Percentiles rank a stretch among this genome's conserved stretches.
These are phyloP conservation scores for Pao palembangensis DNA, from an alignment of 2,113 vertebrate species.

Conservation along the genomic window DNA sequence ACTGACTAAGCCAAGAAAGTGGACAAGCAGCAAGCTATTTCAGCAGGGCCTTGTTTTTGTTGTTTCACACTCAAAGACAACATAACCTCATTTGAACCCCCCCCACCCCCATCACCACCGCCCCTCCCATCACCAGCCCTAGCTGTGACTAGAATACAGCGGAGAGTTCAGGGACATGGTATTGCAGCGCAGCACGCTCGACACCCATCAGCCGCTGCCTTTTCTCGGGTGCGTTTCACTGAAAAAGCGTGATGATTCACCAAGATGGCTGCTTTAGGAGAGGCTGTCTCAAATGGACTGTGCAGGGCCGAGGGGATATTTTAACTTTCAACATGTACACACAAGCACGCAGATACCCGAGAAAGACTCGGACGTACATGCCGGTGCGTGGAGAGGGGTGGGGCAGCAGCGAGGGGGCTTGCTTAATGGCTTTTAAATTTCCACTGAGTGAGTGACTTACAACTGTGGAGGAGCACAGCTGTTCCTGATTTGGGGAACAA, in stretches of 20 bases:
- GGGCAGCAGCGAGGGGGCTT: constrained; percentile 59
- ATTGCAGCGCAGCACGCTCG: neutral
- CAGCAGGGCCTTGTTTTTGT: constrained; percentile 67
- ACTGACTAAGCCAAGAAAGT: constrained; percentile 60
- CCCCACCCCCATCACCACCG: neutral
- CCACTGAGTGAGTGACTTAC: constrained; percentile 77
- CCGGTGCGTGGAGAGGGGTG: constrained; percentile 48
- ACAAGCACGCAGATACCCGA: constrained; percentile 48
- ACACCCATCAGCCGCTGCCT: constrained; percentile 16
- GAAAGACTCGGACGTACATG: constrained; percentile 29
- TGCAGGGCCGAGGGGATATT: constrained; percentile 16
- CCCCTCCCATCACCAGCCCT: neutral
- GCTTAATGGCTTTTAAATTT: constrained; percentile 77
- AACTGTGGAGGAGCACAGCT: constrained; percentile 76
- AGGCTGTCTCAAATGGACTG: constrained; percentile 7
- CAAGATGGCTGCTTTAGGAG: constrained; percentile 23
- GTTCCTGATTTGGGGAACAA: constrained; percentile 76
- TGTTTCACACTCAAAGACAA: constrained; percentile 65
- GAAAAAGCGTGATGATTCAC: constrained; percentile 24
- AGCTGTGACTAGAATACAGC: constrained; percentile 23
- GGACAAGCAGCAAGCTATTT: constrained; percentile 61
- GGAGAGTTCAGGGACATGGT: constrained; percentile 19
- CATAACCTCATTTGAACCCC: constrained; percentile 58
- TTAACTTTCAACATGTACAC: constrained; percentile 35
- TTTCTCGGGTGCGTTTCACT: constrained; percentile 9